Evolutionary conservation across 2,888 invertebrate species (phyloP), one percentile per base, ranked within the genome.

Genomic region (Hipparchia semele): DNA sequence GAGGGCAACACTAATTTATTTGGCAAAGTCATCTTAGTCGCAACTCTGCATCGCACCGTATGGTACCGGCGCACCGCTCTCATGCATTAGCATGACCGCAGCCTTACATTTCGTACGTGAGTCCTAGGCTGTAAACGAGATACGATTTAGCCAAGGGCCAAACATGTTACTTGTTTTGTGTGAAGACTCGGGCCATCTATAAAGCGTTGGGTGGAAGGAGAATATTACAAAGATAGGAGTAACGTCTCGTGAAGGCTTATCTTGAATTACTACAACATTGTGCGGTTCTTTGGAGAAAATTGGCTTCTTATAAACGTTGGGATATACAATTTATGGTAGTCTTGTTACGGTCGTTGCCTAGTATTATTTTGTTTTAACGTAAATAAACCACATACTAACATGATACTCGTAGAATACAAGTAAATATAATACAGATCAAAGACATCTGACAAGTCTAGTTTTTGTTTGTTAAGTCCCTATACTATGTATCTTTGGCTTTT

Each of bases 101-200:
- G 6, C 12, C 6, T 45, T 46, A 49, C 46, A 49, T 8, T 49
- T 12, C 33, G 23, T 12, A 51, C 33, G 53, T 64, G 51, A 51
- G 53, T 53, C 53, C 65, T 53, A 65, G 65, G 65, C 51, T 12
- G 12, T 87, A 88, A 90, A 90, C 90, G 85, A 90, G 88, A 89
- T 87, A 89, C 86, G 82, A 88, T 91, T 90, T 88, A 87, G 90
- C 92, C 90, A 86, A 87, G 79, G 91, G 92, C 91, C 80, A 86
- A 82, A 84, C 81, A 77, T 87, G 70, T 73, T 73, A 68, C 72
- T 72, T 68, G 73, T 71, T 68, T 70, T 71, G 60, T 65, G 72
- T 72, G 70, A 68, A 71, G 68, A 71, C 60, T 69, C 13, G 23
- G 39, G 53, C 69, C 58, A 53, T 69, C 61, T 69, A 69, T 69